Conservation (phyloP, 2,797 vertebrate genomes). For the Syngnathus acus region DNA sequence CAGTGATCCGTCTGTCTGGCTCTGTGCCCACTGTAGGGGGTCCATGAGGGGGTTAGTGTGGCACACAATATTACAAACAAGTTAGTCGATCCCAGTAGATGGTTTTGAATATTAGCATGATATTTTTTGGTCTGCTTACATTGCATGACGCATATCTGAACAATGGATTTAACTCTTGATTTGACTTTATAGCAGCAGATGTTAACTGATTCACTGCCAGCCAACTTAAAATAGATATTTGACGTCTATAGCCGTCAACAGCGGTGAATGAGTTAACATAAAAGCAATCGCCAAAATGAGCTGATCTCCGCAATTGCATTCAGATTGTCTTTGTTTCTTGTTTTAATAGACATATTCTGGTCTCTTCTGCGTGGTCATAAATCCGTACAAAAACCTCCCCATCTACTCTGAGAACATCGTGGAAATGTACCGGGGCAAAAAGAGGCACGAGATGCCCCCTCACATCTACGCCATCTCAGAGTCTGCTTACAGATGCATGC, state of each 20-base stretch:
- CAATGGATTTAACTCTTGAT: conserved; percentile 4
- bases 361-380: conserved; percentile 98
- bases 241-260: neutral
- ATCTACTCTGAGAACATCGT: conserved; percentile 99
- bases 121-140: neutral
- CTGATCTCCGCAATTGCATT: neutral
- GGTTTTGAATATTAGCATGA: neutral
- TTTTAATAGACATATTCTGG: conserved; percentile 90
- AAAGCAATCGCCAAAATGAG: neutral
- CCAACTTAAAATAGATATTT: no score
- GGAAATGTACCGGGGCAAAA: conserved; percentile 98
- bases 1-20: conserved; percentile 56
- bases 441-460: conserved; percentile 96
- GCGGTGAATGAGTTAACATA: no score
- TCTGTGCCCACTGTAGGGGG: conserved; percentile 27
- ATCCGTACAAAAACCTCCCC: conserved; percentile 98
- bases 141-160: neutral
- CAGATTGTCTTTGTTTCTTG: conserved; percentile 8
- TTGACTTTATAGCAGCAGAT: no score
- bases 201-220: no score
- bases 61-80: neutral
- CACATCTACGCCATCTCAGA: conserved; percentile 98
- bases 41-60: conserved; percentile 7
- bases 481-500: conserved; percentile 97
- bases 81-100: neutral